These are phyloP conservation scores for Anadara kagoshimensis DNA, from an alignment of 1,140 invertebrate species.

Conservation along the genomic window DNA sequence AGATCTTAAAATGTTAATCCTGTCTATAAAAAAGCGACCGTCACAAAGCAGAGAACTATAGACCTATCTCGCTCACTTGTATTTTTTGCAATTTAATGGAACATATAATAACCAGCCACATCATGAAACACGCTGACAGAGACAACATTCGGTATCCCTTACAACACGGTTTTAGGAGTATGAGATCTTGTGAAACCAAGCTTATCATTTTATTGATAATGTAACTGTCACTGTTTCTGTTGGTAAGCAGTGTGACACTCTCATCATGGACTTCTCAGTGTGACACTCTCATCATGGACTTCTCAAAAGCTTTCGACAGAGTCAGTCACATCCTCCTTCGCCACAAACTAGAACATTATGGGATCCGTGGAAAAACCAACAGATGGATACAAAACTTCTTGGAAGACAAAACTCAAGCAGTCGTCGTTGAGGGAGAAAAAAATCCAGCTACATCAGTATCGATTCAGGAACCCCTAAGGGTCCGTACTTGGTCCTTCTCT, in stretches of 20 bases:
- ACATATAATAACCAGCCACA: slow-evolving; percentile 19
- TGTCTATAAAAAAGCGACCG: slow-evolving; percentile 25
- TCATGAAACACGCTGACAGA: slow-evolving; percentile 19
- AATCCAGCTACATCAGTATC: slow-evolving; percentile 21
- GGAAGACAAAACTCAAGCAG: slow-evolving; percentile 18
- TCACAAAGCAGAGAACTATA: slow-evolving; percentile 15
- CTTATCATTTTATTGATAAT: slow-evolving; percentile 27
- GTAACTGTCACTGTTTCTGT: slow-evolving; percentile 11
- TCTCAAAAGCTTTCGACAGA: slow-evolving; percentile 54
- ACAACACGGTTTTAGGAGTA: not conserved
- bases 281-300: slow-evolving; percentile 35
- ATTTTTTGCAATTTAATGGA: slow-evolving; percentile 27
- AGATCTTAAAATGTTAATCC: slow-evolving; percentile 4
- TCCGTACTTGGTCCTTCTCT: slow-evolving; percentile 42
- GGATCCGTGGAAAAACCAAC: not conserved
- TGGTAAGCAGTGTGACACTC: slow-evolving; percentile 14
- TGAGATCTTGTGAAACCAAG: slow-evolving; percentile 37
- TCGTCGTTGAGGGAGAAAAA: slow-evolving; percentile 37
- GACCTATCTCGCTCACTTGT: slow-evolving; percentile 28
- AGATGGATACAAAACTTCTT: slow-evolving; percentile 42
- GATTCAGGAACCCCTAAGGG: slow-evolving; percentile 41
- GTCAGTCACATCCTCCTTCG: slow-evolving; percentile 28
- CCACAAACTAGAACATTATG: slow-evolving; percentile 12
- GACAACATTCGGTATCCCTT: slow-evolving; percentile 24
- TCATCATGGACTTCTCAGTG: slow-evolving; percentile 22